phyloP scores from a whole-genome alignment of 1,140 invertebrate species.

The Dendroctonus ponderosae region DNA sequence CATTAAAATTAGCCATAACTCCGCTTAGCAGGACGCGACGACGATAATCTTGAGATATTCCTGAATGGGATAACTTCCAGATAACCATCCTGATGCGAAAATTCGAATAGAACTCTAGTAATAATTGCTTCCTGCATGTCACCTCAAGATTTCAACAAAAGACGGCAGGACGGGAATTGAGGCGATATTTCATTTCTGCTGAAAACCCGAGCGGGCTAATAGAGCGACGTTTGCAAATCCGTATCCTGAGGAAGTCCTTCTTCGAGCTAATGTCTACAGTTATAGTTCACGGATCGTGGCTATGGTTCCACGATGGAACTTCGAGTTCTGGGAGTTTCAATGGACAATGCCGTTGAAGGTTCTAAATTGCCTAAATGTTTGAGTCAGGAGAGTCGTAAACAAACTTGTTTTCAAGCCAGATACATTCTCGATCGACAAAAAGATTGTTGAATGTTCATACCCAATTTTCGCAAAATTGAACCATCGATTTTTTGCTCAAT shows the following conservation, averaged over 20 bases:
- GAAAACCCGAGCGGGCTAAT: slow-evolving; percentile 24
- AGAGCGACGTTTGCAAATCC: slow-evolving; percentile 28
- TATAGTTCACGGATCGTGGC: slow-evolving; percentile 21
- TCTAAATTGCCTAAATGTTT: too few species aligned
- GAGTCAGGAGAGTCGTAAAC: too few species aligned
- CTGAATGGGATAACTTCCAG: slow-evolving; percentile 25
- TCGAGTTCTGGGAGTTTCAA: slow-evolving; percentile 8
- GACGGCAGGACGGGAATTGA: slow-evolving; percentile 22
- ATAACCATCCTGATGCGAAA: slow-evolving; percentile 27
- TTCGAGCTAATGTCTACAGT: slow-evolving; percentile 23
- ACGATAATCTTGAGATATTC: slow-evolving; percentile 24
- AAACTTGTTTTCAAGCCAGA: too few species aligned
- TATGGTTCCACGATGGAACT: slow-evolving; percentile 1
- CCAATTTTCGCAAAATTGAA: too few species aligned
- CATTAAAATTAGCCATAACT: slow-evolving; percentile 23
- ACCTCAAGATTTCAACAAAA: slow-evolving; percentile 34
- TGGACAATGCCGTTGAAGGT: background rate
- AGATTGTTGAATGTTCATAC: too few species aligned
- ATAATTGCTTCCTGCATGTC: slow-evolving; percentile 33
- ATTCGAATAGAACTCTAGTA: slow-evolving; percentile 24
- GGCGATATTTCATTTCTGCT: slow-evolving; percentile 28
- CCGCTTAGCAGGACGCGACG: slow-evolving; percentile 9
- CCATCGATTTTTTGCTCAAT: too few species aligned
- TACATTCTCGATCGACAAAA: too few species aligned
- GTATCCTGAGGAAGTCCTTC: slow-evolving; percentile 29